phyloP scores from a whole-genome alignment of 2,888 invertebrate genomes.

The Eilema caniola region DNA sequence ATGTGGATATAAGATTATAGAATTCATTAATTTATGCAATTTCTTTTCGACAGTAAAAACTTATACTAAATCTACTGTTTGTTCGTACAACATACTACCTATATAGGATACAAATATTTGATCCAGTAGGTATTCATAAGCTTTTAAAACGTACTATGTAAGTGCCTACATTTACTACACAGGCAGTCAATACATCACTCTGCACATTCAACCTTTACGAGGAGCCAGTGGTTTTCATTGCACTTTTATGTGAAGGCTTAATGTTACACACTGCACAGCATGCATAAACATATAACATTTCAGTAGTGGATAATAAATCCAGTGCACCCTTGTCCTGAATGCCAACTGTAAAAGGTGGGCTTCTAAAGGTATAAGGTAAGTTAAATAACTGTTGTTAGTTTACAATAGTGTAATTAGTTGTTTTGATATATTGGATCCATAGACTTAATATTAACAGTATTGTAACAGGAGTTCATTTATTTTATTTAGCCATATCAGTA shows the following conservation, averaged over 20 bases:
- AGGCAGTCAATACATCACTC: conserved; percentile 8
- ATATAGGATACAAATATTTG: neutral
- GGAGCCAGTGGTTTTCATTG: conserved; percentile 22
- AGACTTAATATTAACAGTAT: too few species aligned
- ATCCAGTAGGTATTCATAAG: neutral
- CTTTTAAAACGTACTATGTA: neutral
- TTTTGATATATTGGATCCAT: too few species aligned
- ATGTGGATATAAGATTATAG: too few species aligned
- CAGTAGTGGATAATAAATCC: conserved; percentile 13
- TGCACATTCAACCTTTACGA: conserved; percentile 21
- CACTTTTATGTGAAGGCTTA: conserved; percentile 22
- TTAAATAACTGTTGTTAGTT: conserved; percentile 31
- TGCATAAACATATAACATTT: conserved; percentile 6
- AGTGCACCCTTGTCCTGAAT: conserved; percentile 1
- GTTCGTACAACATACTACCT: neutral
- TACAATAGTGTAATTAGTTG: too few species aligned
- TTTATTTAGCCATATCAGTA: conserved; percentile 10
- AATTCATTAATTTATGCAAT: neutral
- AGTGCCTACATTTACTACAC: conserved; percentile 1
- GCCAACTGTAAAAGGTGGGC: conserved; percentile 17
- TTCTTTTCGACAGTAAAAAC: neutral
- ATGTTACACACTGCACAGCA: conserved; percentile 8
- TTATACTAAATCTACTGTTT: neutral
- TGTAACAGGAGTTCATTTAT: conserved; percentile 50
- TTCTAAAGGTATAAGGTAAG: conserved; percentile 13